Conservation (phyloP, 2,113 vertebrate species). For the Indicator indicator region DNA sequence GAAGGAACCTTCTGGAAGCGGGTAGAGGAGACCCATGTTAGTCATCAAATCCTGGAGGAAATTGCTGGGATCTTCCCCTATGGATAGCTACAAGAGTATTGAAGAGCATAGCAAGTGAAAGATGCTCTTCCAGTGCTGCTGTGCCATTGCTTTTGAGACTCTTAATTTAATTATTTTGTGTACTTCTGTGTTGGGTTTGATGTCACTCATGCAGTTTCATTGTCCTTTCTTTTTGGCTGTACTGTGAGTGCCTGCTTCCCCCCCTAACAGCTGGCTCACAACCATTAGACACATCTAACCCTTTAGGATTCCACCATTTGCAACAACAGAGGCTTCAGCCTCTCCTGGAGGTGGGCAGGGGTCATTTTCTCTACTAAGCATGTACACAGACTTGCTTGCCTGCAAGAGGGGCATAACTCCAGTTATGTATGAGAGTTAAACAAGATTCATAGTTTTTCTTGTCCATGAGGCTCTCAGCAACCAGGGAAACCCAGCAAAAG, state of each 20-base stretch:
- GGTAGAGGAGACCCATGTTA: not conserved
- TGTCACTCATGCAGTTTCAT: constrained; percentile 1
- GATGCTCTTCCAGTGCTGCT: not conserved
- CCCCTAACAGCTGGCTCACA: not conserved
- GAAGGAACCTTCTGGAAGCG: not conserved
- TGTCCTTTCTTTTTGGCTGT: not conserved
- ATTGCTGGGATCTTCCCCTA: not conserved
- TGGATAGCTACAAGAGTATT: not conserved
- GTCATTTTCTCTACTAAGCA: not conserved
- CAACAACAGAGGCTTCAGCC: not conserved
- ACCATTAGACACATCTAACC: not conserved
- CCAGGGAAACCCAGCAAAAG: not conserved
- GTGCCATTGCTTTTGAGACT: not conserved
- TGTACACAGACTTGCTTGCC: not conserved
- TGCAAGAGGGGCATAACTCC: constrained; percentile 1
- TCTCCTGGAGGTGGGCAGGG: not conserved
- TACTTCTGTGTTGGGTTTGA: not conserved
- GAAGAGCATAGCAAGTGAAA: not conserved
- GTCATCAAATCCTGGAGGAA: not conserved
- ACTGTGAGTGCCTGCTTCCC: not conserved
- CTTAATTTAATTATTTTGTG: constrained; percentile 45
- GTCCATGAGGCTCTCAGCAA: not conserved
- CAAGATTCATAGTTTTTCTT: not conserved
- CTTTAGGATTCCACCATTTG: not conserved
- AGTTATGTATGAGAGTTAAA: not conserved